Conservation (phyloP, 1,140 invertebrate species). For the Papilio polyxenes region DNA sequence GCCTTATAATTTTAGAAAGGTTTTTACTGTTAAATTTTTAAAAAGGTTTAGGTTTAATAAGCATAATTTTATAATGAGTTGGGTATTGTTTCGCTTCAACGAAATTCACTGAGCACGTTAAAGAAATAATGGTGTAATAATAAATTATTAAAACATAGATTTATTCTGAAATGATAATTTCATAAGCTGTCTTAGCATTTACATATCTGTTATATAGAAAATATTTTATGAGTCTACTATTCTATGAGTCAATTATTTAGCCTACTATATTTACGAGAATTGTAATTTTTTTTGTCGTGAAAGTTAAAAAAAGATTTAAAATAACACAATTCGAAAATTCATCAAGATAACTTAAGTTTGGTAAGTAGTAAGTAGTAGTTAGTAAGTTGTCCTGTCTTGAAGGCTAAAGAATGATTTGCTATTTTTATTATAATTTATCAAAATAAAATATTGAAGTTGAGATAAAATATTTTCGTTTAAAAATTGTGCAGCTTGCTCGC, state of each 20-base stretch:
- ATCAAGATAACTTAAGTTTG: too few species aligned
- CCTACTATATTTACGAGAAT: neutral
- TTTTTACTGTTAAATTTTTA: neutral
- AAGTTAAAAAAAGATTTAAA: too few species aligned
- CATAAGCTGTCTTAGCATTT: neutral
- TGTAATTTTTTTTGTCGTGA: neutral
- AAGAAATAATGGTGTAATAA: neutral
- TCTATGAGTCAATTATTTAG: neutral
- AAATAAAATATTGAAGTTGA: neutral
- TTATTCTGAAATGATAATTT: neutral
- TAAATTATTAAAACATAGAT: neutral
- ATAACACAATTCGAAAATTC: too few species aligned
- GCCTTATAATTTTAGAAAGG: neutral
- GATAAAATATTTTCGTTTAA: neutral
- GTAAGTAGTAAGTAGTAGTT: too few species aligned
- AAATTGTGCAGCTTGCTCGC: neutral
- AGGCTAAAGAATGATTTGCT: too few species aligned
- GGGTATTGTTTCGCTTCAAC: neutral
- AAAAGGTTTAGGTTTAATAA: neutral
- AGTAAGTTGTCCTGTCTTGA: too few species aligned
- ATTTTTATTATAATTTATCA: too few species aligned
- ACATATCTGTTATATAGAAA: neutral
- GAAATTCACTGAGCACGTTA: constrained; percentile 1
- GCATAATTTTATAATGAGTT: neutral
- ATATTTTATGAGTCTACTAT: neutral